phyloP scores from a whole-genome alignment of 2,797 vertebrate genomes.

The Centropyge bicolor region DNA sequence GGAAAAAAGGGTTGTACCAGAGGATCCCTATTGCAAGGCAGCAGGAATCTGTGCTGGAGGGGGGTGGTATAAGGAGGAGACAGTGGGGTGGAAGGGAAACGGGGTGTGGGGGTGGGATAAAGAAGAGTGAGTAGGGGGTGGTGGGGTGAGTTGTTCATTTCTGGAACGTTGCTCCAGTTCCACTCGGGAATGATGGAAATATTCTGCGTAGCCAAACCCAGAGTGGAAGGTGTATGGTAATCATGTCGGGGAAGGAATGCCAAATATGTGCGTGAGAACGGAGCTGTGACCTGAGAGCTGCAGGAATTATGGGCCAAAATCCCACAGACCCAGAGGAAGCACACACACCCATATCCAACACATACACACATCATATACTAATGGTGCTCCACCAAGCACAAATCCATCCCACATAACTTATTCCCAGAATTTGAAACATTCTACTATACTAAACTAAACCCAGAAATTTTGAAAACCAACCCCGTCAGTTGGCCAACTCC shows the following conservation, averaged over 20 bases:
- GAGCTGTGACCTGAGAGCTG: constrained; percentile 88
- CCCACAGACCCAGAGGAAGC: constrained; percentile 89
- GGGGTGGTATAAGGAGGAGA: constrained; percentile 63
- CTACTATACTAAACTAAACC: constrained; percentile 64
- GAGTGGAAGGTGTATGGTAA: constrained; percentile 89
- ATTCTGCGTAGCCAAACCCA: constrained; percentile 86
- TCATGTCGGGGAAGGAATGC: constrained; percentile 88
- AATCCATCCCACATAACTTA: constrained; percentile 75
- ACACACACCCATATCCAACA: constrained; percentile 86
- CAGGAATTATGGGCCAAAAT: constrained; percentile 89
- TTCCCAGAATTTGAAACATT: constrained; percentile 77
- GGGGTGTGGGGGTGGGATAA: constrained; percentile 58
- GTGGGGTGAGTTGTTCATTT: constrained; percentile 76
- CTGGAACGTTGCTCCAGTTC: constrained; percentile 82
- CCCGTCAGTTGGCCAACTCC: constrained; percentile 52
- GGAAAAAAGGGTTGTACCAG: constrained; percentile 71
- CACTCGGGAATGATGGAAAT: constrained; percentile 87
- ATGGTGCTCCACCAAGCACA: constrained; percentile 80
- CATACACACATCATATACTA: constrained; percentile 82
- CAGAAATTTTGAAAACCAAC: constrained; percentile 61
- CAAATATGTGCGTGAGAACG: constrained; percentile 89
- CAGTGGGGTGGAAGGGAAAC: constrained; percentile 63
- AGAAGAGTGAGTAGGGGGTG: constrained; percentile 68
- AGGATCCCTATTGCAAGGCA: constrained; percentile 80
- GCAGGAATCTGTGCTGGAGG: constrained; percentile 72